Evolutionary conservation across 2,888 invertebrate genomes (phyloP).

Genomic region (Chymomyza procnemis): DNA sequence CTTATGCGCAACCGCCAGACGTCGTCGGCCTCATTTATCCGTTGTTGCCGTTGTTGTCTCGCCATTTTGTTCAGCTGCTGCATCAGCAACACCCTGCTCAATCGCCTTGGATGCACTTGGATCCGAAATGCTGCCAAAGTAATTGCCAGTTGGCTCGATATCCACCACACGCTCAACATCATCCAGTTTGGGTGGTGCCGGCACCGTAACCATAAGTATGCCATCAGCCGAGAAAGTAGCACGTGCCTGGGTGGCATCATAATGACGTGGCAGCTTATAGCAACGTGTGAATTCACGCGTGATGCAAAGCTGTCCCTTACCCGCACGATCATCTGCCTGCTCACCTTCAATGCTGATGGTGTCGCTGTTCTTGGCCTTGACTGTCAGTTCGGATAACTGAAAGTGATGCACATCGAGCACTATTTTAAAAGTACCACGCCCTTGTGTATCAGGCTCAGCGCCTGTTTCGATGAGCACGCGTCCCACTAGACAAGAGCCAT

Average conservation of each 20-base stretch:
- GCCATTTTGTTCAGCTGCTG: slow-evolving; percentile 42
- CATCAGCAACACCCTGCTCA: slow-evolving; percentile 35
- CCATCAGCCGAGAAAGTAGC: slow-evolving; percentile 75
- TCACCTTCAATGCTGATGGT: slow-evolving; percentile 73
- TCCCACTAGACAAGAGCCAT: slow-evolving; percentile 71
- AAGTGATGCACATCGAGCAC: slow-evolving; percentile 76
- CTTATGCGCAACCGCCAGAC: slow-evolving; percentile 63
- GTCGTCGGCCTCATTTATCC: slow-evolving; percentile 67
- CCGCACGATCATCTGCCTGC: slow-evolving; percentile 67
- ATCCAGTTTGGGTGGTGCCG: slow-evolving; percentile 74
- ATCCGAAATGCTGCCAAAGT: slow-evolving; percentile 68
- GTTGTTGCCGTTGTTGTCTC: slow-evolving; percentile 51
- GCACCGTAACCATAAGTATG: slow-evolving; percentile 74
- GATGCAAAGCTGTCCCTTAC: slow-evolving; percentile 67
- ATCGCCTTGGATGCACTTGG: slow-evolving; percentile 61
- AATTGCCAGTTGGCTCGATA: slow-evolving; percentile 70
- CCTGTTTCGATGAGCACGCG: slow-evolving; percentile 71
- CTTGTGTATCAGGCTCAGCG: slow-evolving; percentile 62
- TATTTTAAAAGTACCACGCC: slow-evolving; percentile 74
- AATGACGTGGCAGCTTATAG: slow-evolving; percentile 75
- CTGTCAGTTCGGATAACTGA: slow-evolving; percentile 67
- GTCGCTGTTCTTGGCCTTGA: slow-evolving; percentile 74
- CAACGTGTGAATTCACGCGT: slow-evolving; percentile 73
- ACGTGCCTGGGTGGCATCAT: slow-evolving; percentile 72
- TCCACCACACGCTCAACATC: slow-evolving; percentile 73